These are phyloP conservation scores for Lethrus apterus DNA, from an alignment of 1,140 invertebrate genomes.

Conservation along the genomic window DNA sequence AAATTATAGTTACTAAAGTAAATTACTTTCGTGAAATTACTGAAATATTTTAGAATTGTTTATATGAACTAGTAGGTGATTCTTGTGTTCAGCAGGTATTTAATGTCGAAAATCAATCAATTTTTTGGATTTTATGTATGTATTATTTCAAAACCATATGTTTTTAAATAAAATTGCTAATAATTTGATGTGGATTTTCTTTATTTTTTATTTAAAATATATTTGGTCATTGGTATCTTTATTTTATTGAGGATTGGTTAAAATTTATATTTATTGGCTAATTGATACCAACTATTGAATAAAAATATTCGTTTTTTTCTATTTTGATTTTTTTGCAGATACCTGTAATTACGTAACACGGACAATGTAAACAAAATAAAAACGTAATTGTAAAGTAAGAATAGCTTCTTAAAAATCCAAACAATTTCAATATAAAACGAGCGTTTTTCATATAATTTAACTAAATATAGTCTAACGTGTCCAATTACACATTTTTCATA, in stretches of 20 bases:
- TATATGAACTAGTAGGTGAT: too few species aligned
- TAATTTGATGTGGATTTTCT: constrained; percentile 15
- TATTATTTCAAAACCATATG: constrained; percentile 17
- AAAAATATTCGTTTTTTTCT: too few species aligned
- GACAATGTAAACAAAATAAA: not conserved
- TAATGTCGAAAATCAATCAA: constrained; percentile 14
- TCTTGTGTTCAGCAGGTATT: too few species aligned
- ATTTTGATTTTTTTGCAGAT: constrained; percentile 5
- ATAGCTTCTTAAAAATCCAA: too few species aligned
- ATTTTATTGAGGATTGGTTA: not conserved
- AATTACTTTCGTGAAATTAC: too few species aligned
- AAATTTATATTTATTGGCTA: not conserved
- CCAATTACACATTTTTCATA: too few species aligned
- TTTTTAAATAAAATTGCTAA: constrained; percentile 23
- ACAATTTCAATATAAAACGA: too few species aligned
- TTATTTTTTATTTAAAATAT: constrained; percentile 6
- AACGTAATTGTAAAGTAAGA: not conserved
- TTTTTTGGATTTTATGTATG: constrained; percentile 9
- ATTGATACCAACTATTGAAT: not conserved
- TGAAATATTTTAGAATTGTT: too few species aligned
- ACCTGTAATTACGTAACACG: not conserved
- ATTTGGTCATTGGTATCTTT: not conserved
- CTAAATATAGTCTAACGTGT: too few species aligned
- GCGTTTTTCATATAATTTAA: too few species aligned
- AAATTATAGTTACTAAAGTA: too few species aligned